Evolutionary conservation across 1,140 invertebrate genomes (phyloP), one percentile per base, ranked within the genome.

Genomic region (Habropoda laboriosa): DNA sequence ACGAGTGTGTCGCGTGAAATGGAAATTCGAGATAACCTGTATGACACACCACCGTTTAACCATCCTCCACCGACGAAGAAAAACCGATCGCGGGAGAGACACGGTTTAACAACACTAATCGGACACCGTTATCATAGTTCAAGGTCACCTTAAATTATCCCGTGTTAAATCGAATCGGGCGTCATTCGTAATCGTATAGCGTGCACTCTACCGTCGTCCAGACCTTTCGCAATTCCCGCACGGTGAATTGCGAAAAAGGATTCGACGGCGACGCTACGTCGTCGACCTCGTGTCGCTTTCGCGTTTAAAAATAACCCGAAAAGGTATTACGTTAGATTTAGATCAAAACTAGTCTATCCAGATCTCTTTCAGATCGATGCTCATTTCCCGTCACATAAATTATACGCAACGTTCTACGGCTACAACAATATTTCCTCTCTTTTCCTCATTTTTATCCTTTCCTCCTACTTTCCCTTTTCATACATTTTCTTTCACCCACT

Each of bases 41-140:
- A 27, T 13, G 3, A 27, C 27, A 6, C n/a, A n/a, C n/a, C n/a
- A n/a, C 40, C 5, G 40, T 32, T 32, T 32, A 8, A 58, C 8
- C 18, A 58, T 21, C 7, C 18, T 18, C 30, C 18, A 12, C 32
- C 24, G 8, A 38, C 21, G 21, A 2, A 27, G 16, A 55, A 30
- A 0, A 18, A 30, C n/a, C n/a, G 21, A 32, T 18, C 18, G 18
- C 5, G 13, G 1, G 0, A 0, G 32, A 53, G 10, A 42, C 21
- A 35, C 16, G n/a, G 32, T 63, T 32, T 18, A 40, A 27, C 18
- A 10, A 32, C 30, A 24, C 8, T 53, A 64, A 74, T 63, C 24
- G 6, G 35, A 64, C 40, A 68, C 49, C 8, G n/a, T 74, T 74
- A 49, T 60, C 70, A 27, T 27, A 12, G 35, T 64, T 75, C 60